phyloP scores from a whole-genome alignment of 2,797 vertebrate genomes.

The Tokudaia muenninki region DNA sequence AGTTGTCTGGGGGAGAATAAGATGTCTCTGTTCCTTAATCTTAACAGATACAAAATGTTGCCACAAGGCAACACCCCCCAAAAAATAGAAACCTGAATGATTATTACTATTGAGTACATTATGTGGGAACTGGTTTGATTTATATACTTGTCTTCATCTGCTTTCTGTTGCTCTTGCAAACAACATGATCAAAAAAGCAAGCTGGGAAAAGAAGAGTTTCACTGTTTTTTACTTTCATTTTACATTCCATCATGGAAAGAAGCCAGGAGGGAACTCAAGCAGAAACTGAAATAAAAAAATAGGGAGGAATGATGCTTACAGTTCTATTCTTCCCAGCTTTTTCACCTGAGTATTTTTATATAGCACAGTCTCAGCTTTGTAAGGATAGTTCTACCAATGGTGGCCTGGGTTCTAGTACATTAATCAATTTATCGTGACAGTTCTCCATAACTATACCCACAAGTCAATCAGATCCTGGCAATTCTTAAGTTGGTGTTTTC shows the following conservation, averaged over 20 bases:
- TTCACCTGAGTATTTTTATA: background rate
- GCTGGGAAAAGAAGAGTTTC: background rate
- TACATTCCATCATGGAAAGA: background rate
- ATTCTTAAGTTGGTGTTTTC: background rate
- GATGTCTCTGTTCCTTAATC: background rate
- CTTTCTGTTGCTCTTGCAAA: background rate
- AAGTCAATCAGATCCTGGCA: background rate
- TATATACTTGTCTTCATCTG: background rate
- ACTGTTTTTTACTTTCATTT: background rate
- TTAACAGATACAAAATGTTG: background rate
- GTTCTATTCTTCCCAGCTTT: background rate
- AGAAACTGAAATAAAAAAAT: background rate
- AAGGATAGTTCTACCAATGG: background rate
- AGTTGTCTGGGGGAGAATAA: background rate
- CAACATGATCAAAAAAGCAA: background rate
- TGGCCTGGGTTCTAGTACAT: background rate
- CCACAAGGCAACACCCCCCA: background rate
- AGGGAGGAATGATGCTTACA: background rate
- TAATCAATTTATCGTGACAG: background rate
- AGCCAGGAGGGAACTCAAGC: background rate
- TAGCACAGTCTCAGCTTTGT: background rate
- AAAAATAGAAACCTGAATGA: background rate
- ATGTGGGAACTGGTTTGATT: background rate
- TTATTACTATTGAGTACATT: background rate
- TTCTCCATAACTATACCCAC: background rate